Conservation (phyloP, 2,888 invertebrate species). For the Neoitamus cyanurus region DNA sequence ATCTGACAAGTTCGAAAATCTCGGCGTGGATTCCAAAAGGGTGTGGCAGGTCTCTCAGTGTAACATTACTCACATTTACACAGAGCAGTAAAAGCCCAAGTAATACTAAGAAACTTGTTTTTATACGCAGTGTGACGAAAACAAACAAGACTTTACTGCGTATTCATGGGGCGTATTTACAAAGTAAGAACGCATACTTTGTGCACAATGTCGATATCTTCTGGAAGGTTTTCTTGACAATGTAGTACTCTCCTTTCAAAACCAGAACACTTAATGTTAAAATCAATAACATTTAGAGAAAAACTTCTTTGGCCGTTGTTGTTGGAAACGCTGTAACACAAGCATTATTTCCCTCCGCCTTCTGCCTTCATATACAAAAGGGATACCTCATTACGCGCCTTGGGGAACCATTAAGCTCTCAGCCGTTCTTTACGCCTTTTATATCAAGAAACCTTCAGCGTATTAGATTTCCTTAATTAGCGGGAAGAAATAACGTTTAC, state of each 20-base stretch:
- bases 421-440: not conserved
- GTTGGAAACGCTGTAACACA: not conserved
- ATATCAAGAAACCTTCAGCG: not conserved
- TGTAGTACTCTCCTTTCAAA: not conserved
- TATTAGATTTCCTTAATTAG: not conserved
- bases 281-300: constrained; percentile 1
- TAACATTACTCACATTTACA: not conserved
- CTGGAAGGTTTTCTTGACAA: not conserved
- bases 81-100: not conserved
- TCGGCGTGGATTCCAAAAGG: no score
- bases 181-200: not conserved
- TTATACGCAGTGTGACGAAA: not conserved
- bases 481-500: not conserved
- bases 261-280: not conserved
- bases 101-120: not conserved
- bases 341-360: not conserved
- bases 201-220: not conserved
- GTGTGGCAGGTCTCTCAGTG: not conserved
- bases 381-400: not conserved
- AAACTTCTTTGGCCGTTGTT: not conserved
- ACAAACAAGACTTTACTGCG: not conserved
- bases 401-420: not conserved
- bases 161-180: not conserved
- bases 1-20: no score
- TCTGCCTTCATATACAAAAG: not conserved